phyloP scores from a whole-genome alignment of 1,140 invertebrate genomes.

The Pseudoatta argentina region DNA sequence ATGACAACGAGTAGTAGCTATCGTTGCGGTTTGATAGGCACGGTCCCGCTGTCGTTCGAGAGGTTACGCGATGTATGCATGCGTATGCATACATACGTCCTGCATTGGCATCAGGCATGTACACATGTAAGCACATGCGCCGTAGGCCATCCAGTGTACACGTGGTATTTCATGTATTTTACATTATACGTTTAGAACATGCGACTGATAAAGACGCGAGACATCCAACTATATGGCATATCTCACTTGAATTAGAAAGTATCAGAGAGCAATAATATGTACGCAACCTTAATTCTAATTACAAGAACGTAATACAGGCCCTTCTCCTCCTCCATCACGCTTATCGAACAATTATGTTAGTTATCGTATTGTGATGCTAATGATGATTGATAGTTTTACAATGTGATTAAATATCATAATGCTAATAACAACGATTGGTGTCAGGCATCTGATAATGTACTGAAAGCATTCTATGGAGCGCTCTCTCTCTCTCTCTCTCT shows the following conservation, averaged over 20 bases:
- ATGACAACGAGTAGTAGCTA: slow-evolving; percentile 76
- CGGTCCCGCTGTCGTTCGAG: slow-evolving; percentile 68
- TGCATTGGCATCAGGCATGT: neutral
- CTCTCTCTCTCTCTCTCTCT: neutral
- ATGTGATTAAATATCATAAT: slow-evolving; percentile 28
- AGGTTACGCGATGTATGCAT: slow-evolving; percentile 63
- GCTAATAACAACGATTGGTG: slow-evolving; percentile 14
- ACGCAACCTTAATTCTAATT: slow-evolving; percentile 8
- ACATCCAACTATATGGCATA: neutral
- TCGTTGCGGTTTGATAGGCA: slow-evolving; percentile 82
- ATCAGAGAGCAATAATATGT: neutral
- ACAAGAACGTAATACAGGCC: neutral
- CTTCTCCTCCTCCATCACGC: neutral
- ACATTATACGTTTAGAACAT: slow-evolving; percentile 22
- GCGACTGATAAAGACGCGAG: slow-evolving; percentile 2
- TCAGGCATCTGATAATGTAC: neutral
- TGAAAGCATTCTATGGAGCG: neutral
- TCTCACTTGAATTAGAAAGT: slow-evolving; percentile 16
- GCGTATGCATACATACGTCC: slow-evolving; percentile 3
- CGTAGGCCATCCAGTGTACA: neutral
- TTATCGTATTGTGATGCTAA: slow-evolving; percentile 24
- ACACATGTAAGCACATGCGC: slow-evolving; percentile 36
- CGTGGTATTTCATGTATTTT: slow-evolving; percentile 37
- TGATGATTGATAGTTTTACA: slow-evolving; percentile 14
- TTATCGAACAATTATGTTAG: neutral